A percentile compares a stretch with the other conserved stretches of the same genome.
Evolutionary conservation across 2,888 invertebrate genomes (phyloP).

Genomic region (Parnassius mnemosyne): DNA sequence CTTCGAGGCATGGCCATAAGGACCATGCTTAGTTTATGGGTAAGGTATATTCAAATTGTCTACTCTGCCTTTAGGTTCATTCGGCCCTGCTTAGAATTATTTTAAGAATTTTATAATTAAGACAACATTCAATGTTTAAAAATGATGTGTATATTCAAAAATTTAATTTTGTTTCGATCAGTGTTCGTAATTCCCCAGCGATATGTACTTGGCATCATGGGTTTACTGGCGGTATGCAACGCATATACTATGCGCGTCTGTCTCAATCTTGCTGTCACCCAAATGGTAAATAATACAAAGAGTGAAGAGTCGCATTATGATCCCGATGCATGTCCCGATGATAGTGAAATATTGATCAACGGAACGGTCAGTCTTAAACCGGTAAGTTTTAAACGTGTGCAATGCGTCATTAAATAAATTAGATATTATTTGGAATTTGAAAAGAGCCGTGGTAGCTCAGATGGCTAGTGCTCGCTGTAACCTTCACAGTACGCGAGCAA

Average conservation of each 20-base stretch:
- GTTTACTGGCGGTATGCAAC: conserved; percentile 86
- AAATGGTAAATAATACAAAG: conserved; percentile 80
- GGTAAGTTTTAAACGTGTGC: conserved; percentile 43
- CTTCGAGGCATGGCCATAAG: no score
- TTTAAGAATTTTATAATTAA: no score
- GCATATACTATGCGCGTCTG: conserved; percentile 89
- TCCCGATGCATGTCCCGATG: conserved; percentile 67
- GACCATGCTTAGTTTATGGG: no score
- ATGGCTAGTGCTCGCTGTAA: no score
- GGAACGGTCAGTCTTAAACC: conserved; percentile 60
- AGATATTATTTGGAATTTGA: no score
- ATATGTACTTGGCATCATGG: conserved; percentile 86
- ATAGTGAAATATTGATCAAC: conserved; percentile 54
- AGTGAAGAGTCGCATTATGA: conserved; percentile 54
- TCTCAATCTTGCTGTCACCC: conserved; percentile 85
- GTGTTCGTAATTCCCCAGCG: conserved; percentile 85
- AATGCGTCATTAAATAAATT: no score
- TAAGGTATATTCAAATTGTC: no score
- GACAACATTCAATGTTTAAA: no score
- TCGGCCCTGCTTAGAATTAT: no score
- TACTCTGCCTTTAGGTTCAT: no score
- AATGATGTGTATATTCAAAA: neutral
- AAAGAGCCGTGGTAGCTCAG: no score
- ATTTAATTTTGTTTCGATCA: conserved; percentile 57
- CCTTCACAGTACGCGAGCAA: no score